These are phyloP conservation scores for Eupithecia pulchellata DNA, from an alignment of 2,888 invertebrate species.

Conservation along the genomic window DNA sequence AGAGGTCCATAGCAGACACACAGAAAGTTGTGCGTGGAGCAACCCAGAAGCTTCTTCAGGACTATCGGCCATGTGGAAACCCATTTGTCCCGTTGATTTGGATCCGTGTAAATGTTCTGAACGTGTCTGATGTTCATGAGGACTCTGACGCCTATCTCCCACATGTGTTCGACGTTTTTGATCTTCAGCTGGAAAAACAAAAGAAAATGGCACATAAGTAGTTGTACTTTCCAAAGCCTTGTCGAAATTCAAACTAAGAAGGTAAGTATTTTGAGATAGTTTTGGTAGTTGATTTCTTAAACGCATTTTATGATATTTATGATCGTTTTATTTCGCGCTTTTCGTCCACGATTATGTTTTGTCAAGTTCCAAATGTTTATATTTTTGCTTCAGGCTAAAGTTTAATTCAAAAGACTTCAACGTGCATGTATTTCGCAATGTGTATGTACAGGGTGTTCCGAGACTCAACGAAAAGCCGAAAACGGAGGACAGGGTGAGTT, in stretches of 20 bases:
- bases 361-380: neutral
- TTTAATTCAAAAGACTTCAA: neutral
- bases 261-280: too few species aligned
- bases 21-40: constrained; percentile 88
- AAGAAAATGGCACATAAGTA: neutral
- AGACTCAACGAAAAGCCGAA: too few species aligned
- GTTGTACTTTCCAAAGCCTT: neutral
- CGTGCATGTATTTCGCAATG: neutral
- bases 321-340: neutral
- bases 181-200: constrained; percentile 82
- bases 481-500: too few species aligned
- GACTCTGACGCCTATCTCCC: constrained; percentile 86
- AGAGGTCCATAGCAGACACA: constrained; percentile 87
- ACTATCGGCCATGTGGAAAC: constrained; percentile 87
- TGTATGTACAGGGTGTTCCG: too few species aligned
- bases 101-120: constrained; percentile 87
- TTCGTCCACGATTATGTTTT: neutral
- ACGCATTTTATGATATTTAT: too few species aligned
- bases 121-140: constrained; percentile 87
- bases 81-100: constrained; percentile 86
- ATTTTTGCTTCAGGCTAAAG: neutral
- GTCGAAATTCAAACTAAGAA: neutral
- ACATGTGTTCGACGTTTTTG: constrained; percentile 87
- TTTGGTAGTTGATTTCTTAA: too few species aligned
- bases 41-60: constrained; percentile 86